Evolutionary conservation across 2,888 invertebrate genomes (phyloP), one percentile per base, ranked within the genome.

Genomic region (Molorchus minor): DNA sequence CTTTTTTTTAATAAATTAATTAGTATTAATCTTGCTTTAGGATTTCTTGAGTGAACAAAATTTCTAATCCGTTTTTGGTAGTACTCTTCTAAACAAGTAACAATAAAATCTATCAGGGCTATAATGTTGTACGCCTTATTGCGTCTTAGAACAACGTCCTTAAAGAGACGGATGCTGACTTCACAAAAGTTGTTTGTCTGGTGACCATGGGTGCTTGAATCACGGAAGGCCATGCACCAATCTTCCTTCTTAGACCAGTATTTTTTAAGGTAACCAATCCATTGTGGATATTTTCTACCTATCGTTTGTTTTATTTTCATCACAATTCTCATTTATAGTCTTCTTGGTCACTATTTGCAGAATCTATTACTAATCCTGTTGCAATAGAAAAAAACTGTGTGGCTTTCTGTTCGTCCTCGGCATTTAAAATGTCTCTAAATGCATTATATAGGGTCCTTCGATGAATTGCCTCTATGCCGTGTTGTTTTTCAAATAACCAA

Each of bases 161-260:
- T 56, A 56, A 51, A 56, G 7, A 56, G 17, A 1, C 56, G 56
- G n/a, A 46, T 38, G 13, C 36, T 47, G 5, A 56, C 30, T 36
- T 56, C 56, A 7, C 15, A 35, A 21, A 51, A 56, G 33, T 56
- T 56, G 16, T 51, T 56, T 1, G 56, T 56, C 21, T 56, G 51
- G 13, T 56, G 56, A 17, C 55, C 55, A 46, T 47, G 55, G 16
- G 55, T 47, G 21, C 2, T 35, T 16, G 46, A 21, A 35, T 55
- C 46, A 12, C 46, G 46, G 16, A 20, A 55, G 35, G 46, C 55
- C 46, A 55, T 47, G 38, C 55, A 47, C 55, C 55, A 47, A n/a
- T 55, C 45, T 46, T 55, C 46, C 7, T 47, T 47, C 21, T 35
- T 33, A 1, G 7, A 33, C 46, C 55, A 55, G 29, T 55, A 55